Conservation (phyloP, 2,113 vertebrate genomes). For the Sciurus niger region DNA sequence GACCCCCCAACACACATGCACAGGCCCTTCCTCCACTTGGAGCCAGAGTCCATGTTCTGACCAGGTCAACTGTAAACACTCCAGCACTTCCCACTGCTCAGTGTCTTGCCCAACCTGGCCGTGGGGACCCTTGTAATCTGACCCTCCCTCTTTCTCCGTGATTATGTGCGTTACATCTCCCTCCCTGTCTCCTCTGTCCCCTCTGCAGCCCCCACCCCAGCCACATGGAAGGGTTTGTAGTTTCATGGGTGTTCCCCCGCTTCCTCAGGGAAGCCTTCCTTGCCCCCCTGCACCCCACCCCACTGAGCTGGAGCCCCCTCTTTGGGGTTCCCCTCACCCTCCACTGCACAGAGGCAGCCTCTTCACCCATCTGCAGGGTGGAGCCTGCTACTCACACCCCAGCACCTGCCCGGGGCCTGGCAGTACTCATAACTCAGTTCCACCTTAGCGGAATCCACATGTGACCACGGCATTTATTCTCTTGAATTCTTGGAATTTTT, state of each 20-base stretch:
- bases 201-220: not conserved
- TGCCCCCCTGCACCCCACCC: too few relatives aligned
- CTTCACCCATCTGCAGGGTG: not conserved
- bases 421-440: not conserved
- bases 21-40: too few relatives aligned
- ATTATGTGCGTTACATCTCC: not conserved
- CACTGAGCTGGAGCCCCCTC: not conserved
- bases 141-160: not conserved
- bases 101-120: not conserved
- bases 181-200: not conserved
- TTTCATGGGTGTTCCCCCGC: not conserved
- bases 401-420: not conserved
- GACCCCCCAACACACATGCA: not conserved
- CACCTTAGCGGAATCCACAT: not conserved
- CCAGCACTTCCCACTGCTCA: accelerated
- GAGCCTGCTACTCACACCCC: accelerated
- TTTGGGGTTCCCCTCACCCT: not conserved
- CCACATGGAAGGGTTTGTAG: not conserved
- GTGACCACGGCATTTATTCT: not conserved
- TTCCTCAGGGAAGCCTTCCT: not conserved
- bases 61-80: not conserved
- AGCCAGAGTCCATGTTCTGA: not conserved
- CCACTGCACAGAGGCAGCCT: not conserved
- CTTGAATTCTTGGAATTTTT: not conserved
- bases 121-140: not conserved